A percentile compares a stretch with the other conserved stretches of the same genome.
Conservation (phyloP, 2,888 invertebrate genomes). For the Pedicia rivosa region DNA sequence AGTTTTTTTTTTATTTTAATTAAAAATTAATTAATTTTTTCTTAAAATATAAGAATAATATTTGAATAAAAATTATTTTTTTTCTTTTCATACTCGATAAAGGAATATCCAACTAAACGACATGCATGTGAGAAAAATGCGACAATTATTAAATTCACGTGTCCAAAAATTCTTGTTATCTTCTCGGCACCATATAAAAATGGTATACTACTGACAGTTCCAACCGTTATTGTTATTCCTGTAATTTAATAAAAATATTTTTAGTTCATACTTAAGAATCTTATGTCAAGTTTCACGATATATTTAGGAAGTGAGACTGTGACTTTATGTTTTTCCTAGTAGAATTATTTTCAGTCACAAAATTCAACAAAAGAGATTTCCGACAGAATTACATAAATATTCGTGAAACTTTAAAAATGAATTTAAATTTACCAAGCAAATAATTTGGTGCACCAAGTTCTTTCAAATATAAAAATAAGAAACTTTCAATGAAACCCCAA, state of each 20-base stretch:
- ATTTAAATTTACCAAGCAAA: constrained; percentile 44
- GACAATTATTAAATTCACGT: constrained; percentile 67
- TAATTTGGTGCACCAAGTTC: constrained; percentile 73
- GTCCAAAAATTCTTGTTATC: constrained; percentile 65
- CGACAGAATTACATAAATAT: too few relatives aligned
- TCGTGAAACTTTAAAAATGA: too few relatives aligned
- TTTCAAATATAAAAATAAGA: constrained; percentile 69
- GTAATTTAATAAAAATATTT: too few relatives aligned
- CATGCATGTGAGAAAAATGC: constrained; percentile 75
- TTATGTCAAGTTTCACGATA: too few relatives aligned
- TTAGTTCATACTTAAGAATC: too few relatives aligned
- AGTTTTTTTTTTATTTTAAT: too few relatives aligned
- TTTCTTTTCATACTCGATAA: constrained; percentile 74
- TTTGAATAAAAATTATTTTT: constrained; percentile 14
- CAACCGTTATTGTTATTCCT: constrained; percentile 73
- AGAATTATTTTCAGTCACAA: too few relatives aligned
- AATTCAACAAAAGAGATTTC: too few relatives aligned
- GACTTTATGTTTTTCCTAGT: neutral
- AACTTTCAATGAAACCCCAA: constrained; percentile 83
- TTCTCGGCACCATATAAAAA: constrained; percentile 71
- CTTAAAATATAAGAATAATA: neutral
- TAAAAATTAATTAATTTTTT: too few relatives aligned
- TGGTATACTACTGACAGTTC: constrained; percentile 67
- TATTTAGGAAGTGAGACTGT: constrained; percentile 7
- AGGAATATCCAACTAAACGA: constrained; percentile 67